Percentiles rank a stretch among this genome's conserved stretches.
Conservation (phyloP, 2,888 invertebrate genomes). For the Caenorhabditis sp. region DNA sequence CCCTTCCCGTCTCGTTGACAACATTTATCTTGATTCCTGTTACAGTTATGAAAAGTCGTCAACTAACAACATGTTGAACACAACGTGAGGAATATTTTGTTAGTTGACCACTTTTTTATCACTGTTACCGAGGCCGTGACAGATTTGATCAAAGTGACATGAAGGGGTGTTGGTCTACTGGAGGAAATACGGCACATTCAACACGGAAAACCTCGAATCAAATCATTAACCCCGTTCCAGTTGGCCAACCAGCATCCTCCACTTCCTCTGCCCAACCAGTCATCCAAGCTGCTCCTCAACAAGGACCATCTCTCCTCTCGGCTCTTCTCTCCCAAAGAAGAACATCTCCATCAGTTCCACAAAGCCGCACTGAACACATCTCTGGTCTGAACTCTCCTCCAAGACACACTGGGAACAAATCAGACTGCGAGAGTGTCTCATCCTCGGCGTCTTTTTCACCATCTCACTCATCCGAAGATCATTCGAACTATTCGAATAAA, state of each 20-base stretch:
- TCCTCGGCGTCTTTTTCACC: conserved; percentile 74
- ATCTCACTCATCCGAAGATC: conserved; percentile 73
- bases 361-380: conserved; percentile 79
- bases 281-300: conserved; percentile 36
- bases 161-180: no score
- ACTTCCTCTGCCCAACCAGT: conserved; percentile 32
- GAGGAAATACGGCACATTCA: no score
- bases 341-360: conserved; percentile 80
- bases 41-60: no score
- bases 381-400: conserved; percentile 76
- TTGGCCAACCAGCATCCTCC: conserved; percentile 53
- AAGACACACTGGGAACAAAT: conserved; percentile 67
- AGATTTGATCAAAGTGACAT: no score
- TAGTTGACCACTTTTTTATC: no score
- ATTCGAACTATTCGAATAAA: conserved; percentile 64
- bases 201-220: no score
- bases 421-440: conserved; percentile 72
- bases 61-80: no score
- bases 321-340: conserved; percentile 69
- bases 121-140: no score
- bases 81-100: no score
- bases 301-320: conserved; percentile 64
- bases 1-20: no score
- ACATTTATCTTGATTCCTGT: no score
- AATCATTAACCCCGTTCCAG: conserved; percentile 32